Percentiles rank a stretch among this genome's conserved stretches.
These are phyloP conservation scores for Rhinichthys osculus DNA, from an alignment of 2,797 vertebrate genomes.

Conservation along the genomic window DNA sequence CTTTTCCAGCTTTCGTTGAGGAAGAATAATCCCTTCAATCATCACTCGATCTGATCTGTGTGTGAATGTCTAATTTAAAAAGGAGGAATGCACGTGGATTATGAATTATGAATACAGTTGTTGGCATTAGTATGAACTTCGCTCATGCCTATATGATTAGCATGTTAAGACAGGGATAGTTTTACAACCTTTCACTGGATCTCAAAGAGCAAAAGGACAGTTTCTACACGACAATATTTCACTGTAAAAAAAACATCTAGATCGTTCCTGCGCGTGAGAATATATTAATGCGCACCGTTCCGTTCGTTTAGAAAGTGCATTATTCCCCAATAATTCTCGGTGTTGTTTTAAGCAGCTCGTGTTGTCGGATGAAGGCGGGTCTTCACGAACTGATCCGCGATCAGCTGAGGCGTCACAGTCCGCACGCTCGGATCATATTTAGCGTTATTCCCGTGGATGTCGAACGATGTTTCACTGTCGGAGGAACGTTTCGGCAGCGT, in stretches of 20 bases:
- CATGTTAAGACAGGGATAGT: not conserved
- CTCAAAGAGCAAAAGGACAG: not conserved
- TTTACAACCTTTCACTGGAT: not conserved
- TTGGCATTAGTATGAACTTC: not conserved
- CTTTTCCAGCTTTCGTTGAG: not conserved
- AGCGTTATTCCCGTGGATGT: not conserved
- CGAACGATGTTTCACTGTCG: conserved; percentile 13
- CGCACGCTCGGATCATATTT: not conserved
- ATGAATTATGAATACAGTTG: not conserved
- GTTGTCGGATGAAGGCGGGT: not conserved
- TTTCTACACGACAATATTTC: not conserved
- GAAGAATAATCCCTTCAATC: not conserved
- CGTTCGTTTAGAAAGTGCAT: not conserved
- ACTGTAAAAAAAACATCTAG: too few species aligned
- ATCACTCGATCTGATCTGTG: too few species aligned
- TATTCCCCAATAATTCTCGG: not conserved
- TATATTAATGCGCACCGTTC: too few species aligned
- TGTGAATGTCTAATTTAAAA: too few species aligned
- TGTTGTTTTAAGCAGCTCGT: not conserved
- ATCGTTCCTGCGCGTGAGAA: too few species aligned
- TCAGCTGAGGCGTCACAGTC: conserved; percentile 12
- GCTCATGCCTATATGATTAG: not conserved
- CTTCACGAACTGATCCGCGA: not conserved
- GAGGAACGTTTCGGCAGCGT: not conserved
- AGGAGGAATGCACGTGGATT: too few species aligned